A percentile compares a stretch with the other conserved stretches of the same genome.
These are phyloP conservation scores for Mya arenaria DNA, from an alignment of 1,140 invertebrate species.

Conservation along the genomic window DNA sequence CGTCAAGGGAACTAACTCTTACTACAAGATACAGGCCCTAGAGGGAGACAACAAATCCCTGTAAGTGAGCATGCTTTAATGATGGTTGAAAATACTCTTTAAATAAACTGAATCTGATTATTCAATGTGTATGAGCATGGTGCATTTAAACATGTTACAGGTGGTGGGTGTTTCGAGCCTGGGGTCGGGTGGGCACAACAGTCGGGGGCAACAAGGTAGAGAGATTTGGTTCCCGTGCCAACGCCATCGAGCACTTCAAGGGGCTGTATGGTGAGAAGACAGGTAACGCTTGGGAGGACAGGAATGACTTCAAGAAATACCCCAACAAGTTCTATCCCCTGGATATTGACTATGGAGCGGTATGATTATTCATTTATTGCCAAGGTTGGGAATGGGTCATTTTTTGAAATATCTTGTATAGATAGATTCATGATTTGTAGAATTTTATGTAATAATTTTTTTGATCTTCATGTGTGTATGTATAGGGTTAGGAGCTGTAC, in stretches of 20 bases:
- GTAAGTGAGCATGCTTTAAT: conserved; percentile 76
- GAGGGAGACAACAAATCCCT: conserved; percentile 87
- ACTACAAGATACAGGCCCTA: conserved; percentile 96
- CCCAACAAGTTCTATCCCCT: conserved; percentile 93
- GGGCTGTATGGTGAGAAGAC: conserved; percentile 91
- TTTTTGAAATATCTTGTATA: no score
- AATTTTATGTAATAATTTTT: no score
- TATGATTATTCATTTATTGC: no score
- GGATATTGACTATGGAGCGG: conserved; percentile 93
- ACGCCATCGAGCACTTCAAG: conserved; percentile 85
- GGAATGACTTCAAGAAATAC: conserved; percentile 89
- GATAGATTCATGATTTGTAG: no score
- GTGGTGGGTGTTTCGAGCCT: conserved; percentile 93
- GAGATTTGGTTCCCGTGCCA: conserved; percentile 72
- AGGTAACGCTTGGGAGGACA: conserved; percentile 89
- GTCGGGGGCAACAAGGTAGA: conserved; percentile 92
- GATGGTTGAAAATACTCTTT: background rate
- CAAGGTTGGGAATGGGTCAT: no score
- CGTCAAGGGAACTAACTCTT: conserved; percentile 94
- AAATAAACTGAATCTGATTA: background rate
- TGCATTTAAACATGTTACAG: no score
- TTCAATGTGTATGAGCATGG: no score
- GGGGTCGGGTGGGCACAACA: conserved; percentile 97
- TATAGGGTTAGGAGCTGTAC: no score
- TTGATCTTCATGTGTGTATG: no score